Conservation (phyloP, 2,888 invertebrate genomes). For the Coelopa pilipes region DNA sequence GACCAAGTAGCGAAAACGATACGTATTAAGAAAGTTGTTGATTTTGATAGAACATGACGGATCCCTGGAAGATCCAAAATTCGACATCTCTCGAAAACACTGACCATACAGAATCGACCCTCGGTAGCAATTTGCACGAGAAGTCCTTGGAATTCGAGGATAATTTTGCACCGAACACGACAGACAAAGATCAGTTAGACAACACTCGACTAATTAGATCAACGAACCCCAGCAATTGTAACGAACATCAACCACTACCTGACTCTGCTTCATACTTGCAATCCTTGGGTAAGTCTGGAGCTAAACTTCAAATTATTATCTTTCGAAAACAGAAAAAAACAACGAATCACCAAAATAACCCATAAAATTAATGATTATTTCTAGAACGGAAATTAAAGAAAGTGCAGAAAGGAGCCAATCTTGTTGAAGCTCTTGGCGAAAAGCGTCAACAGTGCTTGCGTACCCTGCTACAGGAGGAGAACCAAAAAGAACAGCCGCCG, state of each 20-base stretch:
- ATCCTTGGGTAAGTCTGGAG: conserved; percentile 71
- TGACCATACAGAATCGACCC: conserved; percentile 26
- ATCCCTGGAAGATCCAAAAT: conserved; percentile 56
- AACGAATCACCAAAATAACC: conserved; percentile 3
- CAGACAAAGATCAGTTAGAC: conserved; percentile 3
- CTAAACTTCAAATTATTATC: conserved; percentile 13
- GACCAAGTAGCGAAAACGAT: not conserved
- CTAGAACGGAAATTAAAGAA: conserved; percentile 67
- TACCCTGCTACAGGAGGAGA: conserved; percentile 64
- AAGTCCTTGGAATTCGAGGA: conserved; percentile 69
- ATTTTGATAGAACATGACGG: conserved; percentile 44
- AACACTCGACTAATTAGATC: conserved; percentile 32
- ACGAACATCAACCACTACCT: conserved; percentile 65
- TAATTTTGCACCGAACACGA: conserved; percentile 67
- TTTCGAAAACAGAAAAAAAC: not conserved
- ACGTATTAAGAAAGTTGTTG: too few relatives aligned
- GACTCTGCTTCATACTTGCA: conserved; percentile 69
- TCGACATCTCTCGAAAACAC: conserved; percentile 36
- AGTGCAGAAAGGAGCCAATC: conserved; percentile 68
- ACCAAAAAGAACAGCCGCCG: conserved; percentile 10
- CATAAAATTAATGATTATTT: conserved; percentile 3
- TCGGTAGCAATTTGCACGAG: conserved; percentile 30
- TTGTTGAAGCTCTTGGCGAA: conserved; percentile 68
- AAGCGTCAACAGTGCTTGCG: conserved; percentile 70
- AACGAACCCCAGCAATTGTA: conserved; percentile 49